Percentiles rank a stretch among this genome's conserved stretches.
Conservation (phyloP, 1,140 invertebrate species). For the Zaprionus gabonicus region DNA sequence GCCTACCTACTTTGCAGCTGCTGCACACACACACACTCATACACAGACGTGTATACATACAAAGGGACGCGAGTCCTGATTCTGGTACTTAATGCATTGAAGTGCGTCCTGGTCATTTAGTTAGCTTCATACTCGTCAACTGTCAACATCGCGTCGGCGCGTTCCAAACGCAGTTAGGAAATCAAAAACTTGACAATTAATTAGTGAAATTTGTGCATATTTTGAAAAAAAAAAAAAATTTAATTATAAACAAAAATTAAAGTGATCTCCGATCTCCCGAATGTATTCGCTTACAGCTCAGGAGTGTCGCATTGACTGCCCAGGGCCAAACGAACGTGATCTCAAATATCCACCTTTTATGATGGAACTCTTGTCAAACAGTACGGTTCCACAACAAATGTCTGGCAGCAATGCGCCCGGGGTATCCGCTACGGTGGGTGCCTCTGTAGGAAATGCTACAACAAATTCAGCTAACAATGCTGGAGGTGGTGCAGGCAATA, state of each 20-base stretch:
- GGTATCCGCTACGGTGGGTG: slow-evolving; percentile 18
- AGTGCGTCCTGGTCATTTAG: slow-evolving; percentile 57
- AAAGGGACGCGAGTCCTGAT: slow-evolving; percentile 3
- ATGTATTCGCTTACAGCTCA: slow-evolving; percentile 32
- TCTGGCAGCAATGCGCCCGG: slow-evolving; percentile 69
- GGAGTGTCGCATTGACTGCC: slow-evolving; percentile 63
- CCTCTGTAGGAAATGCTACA: slow-evolving; percentile 34
- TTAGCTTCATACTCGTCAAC: slow-evolving; percentile 58
- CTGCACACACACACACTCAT: slow-evolving; percentile 30
- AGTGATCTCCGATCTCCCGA: not conserved
- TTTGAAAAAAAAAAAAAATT: not conserved
- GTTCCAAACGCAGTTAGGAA: slow-evolving; percentile 70
- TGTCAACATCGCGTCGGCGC: slow-evolving; percentile 62
- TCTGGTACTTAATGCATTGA: slow-evolving; percentile 69
- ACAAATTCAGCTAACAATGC: slow-evolving; percentile 10
- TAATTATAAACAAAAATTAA: not conserved
- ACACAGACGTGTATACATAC: not conserved
- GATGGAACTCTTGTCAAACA: slow-evolving; percentile 83
- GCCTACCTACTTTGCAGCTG: slow-evolving; percentile 54
- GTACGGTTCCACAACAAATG: slow-evolving; percentile 80
- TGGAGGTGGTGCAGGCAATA: slow-evolving; percentile 32
- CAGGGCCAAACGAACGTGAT: slow-evolving; percentile 65
- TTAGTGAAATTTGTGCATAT: not conserved
- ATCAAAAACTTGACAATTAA: not conserved
- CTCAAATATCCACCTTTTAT: slow-evolving; percentile 71